phyloP scores from a whole-genome alignment of 2,797 vertebrate species.

The Artibeus lituratus region DNA sequence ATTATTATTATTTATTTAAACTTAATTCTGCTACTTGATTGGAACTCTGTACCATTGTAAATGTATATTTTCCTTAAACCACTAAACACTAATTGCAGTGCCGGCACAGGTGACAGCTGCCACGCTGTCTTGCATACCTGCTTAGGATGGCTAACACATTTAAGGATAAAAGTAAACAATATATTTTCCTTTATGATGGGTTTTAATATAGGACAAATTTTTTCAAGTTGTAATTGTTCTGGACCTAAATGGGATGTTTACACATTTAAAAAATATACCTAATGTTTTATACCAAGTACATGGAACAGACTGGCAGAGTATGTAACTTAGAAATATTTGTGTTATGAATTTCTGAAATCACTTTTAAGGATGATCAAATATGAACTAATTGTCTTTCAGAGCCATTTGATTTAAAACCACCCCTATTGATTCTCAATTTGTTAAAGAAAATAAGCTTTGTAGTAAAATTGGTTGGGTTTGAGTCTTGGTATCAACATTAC shows the following conservation, averaged over 20 bases:
- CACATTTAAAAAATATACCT: not conserved
- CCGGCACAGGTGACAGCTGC: not conserved
- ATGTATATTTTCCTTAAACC: not conserved
- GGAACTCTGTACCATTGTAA: slow-evolving; percentile 34
- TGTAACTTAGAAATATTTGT: not conserved
- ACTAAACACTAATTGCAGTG: slow-evolving; percentile 10
- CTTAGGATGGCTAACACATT: not conserved
- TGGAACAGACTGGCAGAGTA: slow-evolving; percentile 31
- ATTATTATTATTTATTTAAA: slow-evolving; percentile 73
- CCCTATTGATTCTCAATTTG: slow-evolving; percentile 57
- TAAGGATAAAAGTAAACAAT: not conserved
- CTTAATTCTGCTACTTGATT: slow-evolving; percentile 58
- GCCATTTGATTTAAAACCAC: slow-evolving; percentile 63
- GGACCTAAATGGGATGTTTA: not conserved
- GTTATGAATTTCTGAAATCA: not conserved
- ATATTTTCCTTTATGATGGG: not conserved
- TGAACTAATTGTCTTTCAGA: slow-evolving; percentile 55
- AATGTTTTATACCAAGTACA: not conserved
- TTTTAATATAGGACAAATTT: not conserved
- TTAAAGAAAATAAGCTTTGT: not conserved
- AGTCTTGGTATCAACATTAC: not conserved
- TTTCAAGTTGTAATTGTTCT: not conserved
- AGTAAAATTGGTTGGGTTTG: not conserved
- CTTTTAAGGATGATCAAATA: not conserved
- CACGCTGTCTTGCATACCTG: not conserved